Conservation (phyloP, 2,113 vertebrate species). For the Triplophysa tibetana region DNA sequence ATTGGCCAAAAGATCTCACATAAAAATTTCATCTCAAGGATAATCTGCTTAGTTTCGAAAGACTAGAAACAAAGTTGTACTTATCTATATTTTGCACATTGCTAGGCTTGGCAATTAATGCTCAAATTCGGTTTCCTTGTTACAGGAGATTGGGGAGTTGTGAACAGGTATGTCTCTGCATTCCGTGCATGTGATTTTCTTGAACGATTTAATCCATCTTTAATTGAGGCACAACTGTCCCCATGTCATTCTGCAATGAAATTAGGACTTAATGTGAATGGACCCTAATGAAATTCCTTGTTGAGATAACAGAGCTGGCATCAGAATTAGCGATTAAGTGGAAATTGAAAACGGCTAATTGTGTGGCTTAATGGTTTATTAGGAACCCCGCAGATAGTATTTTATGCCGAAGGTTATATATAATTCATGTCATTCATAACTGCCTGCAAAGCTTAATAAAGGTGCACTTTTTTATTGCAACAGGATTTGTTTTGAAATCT, state of each 20-base stretch:
- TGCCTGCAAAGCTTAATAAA: constrained; percentile 26
- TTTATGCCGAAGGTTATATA: constrained; percentile 26
- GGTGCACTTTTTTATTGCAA: constrained; percentile 26
- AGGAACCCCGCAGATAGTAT: constrained; percentile 30
- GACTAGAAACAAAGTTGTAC: too few species aligned
- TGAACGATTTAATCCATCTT: neutral
- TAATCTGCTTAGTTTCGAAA: too few species aligned
- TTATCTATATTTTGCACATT: too few species aligned
- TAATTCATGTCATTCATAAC: constrained; percentile 28
- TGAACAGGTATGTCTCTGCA: too few species aligned
- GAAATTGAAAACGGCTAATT: constrained; percentile 58
- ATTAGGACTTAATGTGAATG: neutral
- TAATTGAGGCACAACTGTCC: neutral
- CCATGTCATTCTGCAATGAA: neutral
- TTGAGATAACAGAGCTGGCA: constrained; percentile 3
- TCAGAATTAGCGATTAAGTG: constrained; percentile 14
- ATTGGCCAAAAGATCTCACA: neutral
- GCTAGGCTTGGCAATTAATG: too few species aligned
- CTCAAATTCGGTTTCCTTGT: too few species aligned
- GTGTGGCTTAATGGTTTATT: constrained; percentile 62
- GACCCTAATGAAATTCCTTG: neutral
- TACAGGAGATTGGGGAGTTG: too few species aligned
- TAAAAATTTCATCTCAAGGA: constrained; percentile 5
- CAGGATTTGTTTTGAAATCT: constrained; percentile 7
- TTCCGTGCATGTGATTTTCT: neutral